These are phyloP conservation scores for Scomber colias DNA, from an alignment of 2,113 vertebrate species.

Conservation along the genomic window DNA sequence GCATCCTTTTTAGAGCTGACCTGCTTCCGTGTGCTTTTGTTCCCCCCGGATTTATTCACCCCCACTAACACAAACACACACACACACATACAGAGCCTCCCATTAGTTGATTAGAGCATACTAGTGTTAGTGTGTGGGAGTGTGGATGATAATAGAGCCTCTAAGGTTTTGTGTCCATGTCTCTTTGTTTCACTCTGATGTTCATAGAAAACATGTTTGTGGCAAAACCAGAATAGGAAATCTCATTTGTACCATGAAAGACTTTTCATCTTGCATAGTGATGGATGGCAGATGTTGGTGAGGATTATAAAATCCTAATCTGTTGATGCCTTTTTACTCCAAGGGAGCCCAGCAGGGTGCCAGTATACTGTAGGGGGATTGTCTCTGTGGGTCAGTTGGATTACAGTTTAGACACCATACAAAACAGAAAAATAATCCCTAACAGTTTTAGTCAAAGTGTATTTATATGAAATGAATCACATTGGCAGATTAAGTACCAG, in stretches of 20 bases:
- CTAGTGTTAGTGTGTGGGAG: conserved; percentile 6
- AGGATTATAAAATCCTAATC: conserved; percentile 71
- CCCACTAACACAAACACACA: conserved; percentile 31
- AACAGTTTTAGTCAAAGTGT: conserved; percentile 16
- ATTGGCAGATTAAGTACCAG: not conserved
- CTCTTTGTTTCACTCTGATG: not conserved
- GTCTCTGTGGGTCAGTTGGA: conserved; percentile 35
- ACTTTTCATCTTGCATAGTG: conserved; percentile 52
- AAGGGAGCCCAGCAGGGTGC: conserved; percentile 22
- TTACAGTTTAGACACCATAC: conserved; percentile 25
- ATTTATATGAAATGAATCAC: conserved; percentile 39
- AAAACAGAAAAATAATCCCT: conserved; percentile 20
- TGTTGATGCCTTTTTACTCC: conserved; percentile 46
- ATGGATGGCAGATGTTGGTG: conserved; percentile 61
- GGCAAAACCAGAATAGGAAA: not conserved
- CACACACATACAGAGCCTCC: conserved; percentile 42
- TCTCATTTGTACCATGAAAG: conserved; percentile 19
- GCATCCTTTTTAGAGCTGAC: conserved; percentile 67
- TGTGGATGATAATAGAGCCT: conserved; percentile 7
- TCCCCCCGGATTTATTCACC: conserved; percentile 55
- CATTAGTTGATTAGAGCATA: conserved; percentile 60
- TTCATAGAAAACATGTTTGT: conserved; percentile 34
- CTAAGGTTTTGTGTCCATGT: not conserved
- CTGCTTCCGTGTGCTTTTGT: conserved; percentile 68
- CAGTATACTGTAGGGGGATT: conserved; percentile 15